Evolutionary conservation across 2,888 invertebrate genomes (phyloP), one percentile per base, ranked within the genome.

Genomic region (Linnaemya tessellans): DNA sequence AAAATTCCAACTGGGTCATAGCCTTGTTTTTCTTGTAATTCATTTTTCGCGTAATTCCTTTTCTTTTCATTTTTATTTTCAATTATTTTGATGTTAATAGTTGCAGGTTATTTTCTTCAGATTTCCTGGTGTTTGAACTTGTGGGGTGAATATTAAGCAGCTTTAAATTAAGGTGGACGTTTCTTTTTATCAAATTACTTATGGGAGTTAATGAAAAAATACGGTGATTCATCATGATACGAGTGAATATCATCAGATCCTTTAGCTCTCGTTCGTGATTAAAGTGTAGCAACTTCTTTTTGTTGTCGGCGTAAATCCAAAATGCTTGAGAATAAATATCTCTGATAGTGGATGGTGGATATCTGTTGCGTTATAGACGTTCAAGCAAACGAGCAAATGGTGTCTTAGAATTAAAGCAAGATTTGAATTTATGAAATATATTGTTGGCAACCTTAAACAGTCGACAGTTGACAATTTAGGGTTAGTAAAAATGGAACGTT

Each of bases 91-190:
- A 10, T 30, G 30, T 54, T 43, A 35, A 49, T 75, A 38, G 15
- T 35, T 56, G 25, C 25, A 22, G 30, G 20, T 20, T 41, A 30
- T 51, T 62, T 49, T 15, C 20, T 65, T 56, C 13, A 13, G 51
- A 56, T 65, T 82, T 82, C 77, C 58, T 65, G 65, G 77, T 70
- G 77, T 77, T 77, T 64, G 49, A 62, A 74, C 56, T 46, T 58
- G 30, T 64, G 35, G 58, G 51, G 35, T 54, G 38, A 18, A 54
- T 54, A 38, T 68, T 51, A 41, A 56, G 13, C n/a, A 56, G 54
- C 38, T 10, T 51, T 35, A 51, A 20, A 38, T 56, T 56, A 70
- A 70, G 54, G 30, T 30, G 67, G 11, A 49, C 22, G 30, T 20
- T 13, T 49, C 30, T 49, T n/a, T n/a, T n/a, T 30, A 67, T 43